These are phyloP conservation scores for Spatulosminthurus flaviceps DNA, from an alignment of 2,888 invertebrate species.

Conservation along the genomic window DNA sequence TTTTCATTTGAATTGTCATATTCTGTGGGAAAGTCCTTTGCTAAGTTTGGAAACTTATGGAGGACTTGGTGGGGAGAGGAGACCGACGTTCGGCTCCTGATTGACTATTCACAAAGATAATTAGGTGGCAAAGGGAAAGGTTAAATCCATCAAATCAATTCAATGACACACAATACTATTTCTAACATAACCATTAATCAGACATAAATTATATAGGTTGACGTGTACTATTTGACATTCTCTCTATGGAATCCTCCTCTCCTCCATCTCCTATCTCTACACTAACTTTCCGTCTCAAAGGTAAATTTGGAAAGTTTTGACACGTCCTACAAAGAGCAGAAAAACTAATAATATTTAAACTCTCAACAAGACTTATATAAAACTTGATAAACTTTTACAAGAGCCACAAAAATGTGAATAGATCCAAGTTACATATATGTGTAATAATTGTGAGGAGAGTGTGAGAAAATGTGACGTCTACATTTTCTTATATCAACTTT, in stretches of 20 bases:
- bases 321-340: not conserved
- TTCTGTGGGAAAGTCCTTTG: no score
- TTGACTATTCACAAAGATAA: not conserved
- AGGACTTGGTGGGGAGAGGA: not conserved
- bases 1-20: not conserved
- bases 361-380: no score
- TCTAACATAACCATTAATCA: not conserved
- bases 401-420: no score
- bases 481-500: no score
- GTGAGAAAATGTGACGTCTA: no score
- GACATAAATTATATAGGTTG: not conserved
- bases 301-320: not conserved
- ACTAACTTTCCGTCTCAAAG: not conserved
- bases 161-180: not conserved
- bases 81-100: not conserved
- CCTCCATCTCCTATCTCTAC: no score
- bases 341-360: no score
- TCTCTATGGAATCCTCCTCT: no score
- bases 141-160: not conserved
- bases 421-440: no score
- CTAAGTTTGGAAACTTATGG: not conserved
- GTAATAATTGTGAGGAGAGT: no score
- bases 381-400: no score
- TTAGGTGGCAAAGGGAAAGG: constrained; percentile 11
- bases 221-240: not conserved